Percentiles rank a stretch among this genome's conserved stretches.
phyloP scores from a whole-genome alignment of 2,113 vertebrate species.

The Rana temporaria region DNA sequence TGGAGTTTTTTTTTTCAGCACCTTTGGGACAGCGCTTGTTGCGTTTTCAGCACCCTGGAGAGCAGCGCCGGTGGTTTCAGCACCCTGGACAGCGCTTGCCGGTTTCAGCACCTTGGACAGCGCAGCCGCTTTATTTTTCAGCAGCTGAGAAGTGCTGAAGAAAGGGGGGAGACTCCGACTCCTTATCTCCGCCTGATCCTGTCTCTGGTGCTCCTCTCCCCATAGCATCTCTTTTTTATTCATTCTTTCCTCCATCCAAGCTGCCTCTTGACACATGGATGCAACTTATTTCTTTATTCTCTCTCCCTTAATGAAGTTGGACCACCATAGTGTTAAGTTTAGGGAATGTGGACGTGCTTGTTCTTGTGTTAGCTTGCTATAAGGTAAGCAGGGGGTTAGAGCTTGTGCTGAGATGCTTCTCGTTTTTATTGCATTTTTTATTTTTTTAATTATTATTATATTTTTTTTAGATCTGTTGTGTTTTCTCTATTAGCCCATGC shows the following conservation, averaged over 20 bases:
- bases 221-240: constrained; percentile 5
- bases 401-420: background rate
- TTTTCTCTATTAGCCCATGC: background rate
- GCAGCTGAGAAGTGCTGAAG: constrained; percentile 54
- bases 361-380: constrained; percentile 87
- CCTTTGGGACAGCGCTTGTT: constrained; percentile 88
- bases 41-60: too few relatives aligned
- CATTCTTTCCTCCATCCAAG: constrained; percentile 9
- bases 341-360: constrained; percentile 83
- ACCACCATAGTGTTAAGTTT: constrained; percentile 89
- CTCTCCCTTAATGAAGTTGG: background rate
- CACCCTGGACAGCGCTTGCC: too few relatives aligned
- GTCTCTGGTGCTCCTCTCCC: background rate
- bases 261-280: constrained; percentile 13
- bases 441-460: too few relatives aligned
- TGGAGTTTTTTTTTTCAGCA: constrained; percentile 81
- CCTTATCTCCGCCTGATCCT: background rate
- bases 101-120: too few relatives aligned
- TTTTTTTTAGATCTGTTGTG: too few relatives aligned
- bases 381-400: constrained; percentile 84
- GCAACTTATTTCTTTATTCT: background rate
- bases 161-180: constrained; percentile 54
- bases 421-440: background rate
- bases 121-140: too few relatives aligned
- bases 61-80: too few relatives aligned